Percentiles rank a stretch among this genome's conserved stretches.
Conservation (phyloP, 2,888 invertebrate species). For the Bellardia pandia region DNA sequence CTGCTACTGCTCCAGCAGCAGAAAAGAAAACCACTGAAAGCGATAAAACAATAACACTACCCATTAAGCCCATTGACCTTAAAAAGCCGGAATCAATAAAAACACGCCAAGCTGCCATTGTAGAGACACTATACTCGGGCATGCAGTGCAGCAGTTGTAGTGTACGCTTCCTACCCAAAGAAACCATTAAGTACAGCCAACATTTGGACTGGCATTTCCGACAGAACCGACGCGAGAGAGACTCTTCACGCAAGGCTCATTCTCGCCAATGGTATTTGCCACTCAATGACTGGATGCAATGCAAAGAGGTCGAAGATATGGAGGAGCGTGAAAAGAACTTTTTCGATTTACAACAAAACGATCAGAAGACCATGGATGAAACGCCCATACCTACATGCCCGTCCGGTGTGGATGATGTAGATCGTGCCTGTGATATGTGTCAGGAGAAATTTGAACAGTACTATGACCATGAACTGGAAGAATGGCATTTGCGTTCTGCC, state of each 20-base stretch:
- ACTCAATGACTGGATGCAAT: conserved; percentile 95
- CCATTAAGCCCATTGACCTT: conserved; percentile 88
- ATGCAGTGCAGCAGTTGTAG: conserved; percentile 99
- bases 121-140: conserved; percentile 91
- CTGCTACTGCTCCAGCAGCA: not conserved
- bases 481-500: conserved; percentile 97
- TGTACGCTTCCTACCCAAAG: conserved; percentile 95
- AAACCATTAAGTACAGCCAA: conserved; percentile 94
- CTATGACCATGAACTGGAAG: conserved; percentile 98
- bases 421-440: conserved; percentile 93
- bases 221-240: conserved; percentile 94
- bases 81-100: conserved; percentile 89
- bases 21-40: conserved; percentile 30
- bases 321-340: conserved; percentile 96
- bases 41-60: conserved; percentile 25
- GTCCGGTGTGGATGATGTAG: conserved; percentile 87
- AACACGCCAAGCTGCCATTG: conserved; percentile 89
- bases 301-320: conserved; percentile 95
- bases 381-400: conserved; percentile 89
- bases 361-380: conserved; percentile 85
- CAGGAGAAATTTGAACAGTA: conserved; percentile 97
- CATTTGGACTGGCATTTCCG: conserved; percentile 99
- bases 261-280: conserved; percentile 96
- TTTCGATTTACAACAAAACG: conserved; percentile 89
- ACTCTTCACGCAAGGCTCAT: conserved; percentile 92